Evolutionary conservation across 2,113 vertebrate species (phyloP).

Genomic region (Tetrao urogallus): DNA sequence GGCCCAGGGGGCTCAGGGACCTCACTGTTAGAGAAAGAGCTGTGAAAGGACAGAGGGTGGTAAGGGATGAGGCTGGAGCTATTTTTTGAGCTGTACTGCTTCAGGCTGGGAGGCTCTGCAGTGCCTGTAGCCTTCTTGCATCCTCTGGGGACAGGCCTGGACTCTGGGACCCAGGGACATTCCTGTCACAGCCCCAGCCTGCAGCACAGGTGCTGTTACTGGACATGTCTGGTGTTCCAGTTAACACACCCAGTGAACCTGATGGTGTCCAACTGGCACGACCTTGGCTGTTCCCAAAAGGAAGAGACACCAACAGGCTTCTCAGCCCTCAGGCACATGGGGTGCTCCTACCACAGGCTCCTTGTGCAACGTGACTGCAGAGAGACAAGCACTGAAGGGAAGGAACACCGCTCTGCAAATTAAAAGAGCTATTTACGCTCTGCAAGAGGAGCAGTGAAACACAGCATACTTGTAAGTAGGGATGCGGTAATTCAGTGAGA

Average conservation of each 20-base stretch:
- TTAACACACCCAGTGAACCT: background rate
- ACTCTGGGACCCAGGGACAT: background rate
- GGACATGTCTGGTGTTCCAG: background rate
- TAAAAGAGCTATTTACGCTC: background rate
- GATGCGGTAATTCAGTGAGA: background rate
- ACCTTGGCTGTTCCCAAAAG: background rate
- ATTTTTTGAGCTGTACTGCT: background rate
- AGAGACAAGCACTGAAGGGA: background rate
- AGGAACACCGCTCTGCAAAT: background rate
- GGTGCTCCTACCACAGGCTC: background rate
- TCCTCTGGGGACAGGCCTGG: background rate
- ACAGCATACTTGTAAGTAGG: background rate
- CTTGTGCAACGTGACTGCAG: background rate
- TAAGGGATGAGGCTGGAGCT: background rate
- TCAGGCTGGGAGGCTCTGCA: accelerated
- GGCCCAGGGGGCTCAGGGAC: accelerated
- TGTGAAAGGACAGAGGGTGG: background rate
- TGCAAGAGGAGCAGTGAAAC: background rate
- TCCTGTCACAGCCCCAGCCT: background rate
- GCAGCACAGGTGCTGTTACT: background rate
- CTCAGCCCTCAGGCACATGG: background rate
- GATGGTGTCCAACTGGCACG: background rate
- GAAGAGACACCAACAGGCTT: background rate
- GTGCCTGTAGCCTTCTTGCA: background rate
- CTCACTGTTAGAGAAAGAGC: background rate